These are phyloP conservation scores for Lethenteron camtschaticum DNA, from an alignment of 2,113 vertebrate species.

Conservation along the genomic window DNA sequence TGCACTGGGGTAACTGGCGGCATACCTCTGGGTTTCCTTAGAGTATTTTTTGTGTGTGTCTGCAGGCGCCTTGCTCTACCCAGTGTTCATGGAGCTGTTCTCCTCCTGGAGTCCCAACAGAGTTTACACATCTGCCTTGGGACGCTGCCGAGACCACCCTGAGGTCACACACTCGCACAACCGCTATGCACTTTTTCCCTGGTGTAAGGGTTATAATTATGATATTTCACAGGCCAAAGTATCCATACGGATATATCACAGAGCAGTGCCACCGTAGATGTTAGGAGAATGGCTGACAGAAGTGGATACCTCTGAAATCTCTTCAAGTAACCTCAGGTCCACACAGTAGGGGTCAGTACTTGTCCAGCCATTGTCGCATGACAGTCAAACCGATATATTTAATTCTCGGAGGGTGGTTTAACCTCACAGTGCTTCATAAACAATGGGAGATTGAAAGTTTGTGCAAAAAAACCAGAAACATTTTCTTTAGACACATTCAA, in stretches of 20 bases:
- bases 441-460: neutral
- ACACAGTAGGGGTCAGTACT: too few species aligned
- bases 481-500: neutral
- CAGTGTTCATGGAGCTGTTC: neutral
- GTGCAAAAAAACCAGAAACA: neutral
- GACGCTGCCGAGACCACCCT: conserved; percentile 2
- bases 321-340: too few species aligned
- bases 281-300: neutral
- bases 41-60: too few species aligned
- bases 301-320: neutral
- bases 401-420: neutral
- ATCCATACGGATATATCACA: neutral
- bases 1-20: neutral
- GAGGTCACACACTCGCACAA: neutral
- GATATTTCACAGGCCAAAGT: neutral
- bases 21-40: too few species aligned
- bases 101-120: conserved; percentile 3
- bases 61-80: conserved; percentile 1
- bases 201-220: neutral
- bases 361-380: too few species aligned
- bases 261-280: neutral
- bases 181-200: neutral
- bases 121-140: conserved; percentile 4
- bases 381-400: too few species aligned
- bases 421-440: neutral